Conservation (phyloP, 2,888 invertebrate species). For the Platerodrilus igneus region DNA sequence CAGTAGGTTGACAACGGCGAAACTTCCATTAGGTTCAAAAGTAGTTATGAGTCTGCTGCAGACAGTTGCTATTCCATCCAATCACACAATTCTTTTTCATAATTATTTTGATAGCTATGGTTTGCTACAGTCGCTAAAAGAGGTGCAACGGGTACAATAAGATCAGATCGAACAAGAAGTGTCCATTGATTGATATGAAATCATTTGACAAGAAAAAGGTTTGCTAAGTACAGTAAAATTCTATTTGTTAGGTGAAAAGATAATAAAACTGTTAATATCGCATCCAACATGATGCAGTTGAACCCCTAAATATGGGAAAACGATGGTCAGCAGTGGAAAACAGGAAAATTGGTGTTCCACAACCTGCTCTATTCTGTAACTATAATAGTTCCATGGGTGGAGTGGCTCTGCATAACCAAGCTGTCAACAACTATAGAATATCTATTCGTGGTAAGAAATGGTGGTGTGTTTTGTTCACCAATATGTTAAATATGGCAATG, state of each 20-base stretch:
- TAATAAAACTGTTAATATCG: no score
- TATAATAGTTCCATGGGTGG: no score
- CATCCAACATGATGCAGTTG: no score
- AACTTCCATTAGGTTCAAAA: slow-evolving; percentile 1
- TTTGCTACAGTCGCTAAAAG: slow-evolving; percentile 5
- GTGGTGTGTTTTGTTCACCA: slow-evolving; percentile 23
- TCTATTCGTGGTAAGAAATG: slow-evolving; percentile 29
- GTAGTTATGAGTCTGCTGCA: slow-evolving; percentile 2
- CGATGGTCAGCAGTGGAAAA: no score
- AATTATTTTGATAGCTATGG: no score
- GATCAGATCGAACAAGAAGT: slow-evolving; percentile 5
- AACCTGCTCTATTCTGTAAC: no score
- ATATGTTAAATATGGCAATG: slow-evolving; percentile 10
- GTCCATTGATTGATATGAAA: slow-evolving; percentile 3
- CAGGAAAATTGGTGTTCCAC: no score
- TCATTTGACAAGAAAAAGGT: not conserved
- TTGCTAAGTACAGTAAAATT: no score
- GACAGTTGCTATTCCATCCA: slow-evolving; percentile 3
- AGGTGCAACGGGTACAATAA: slow-evolving; percentile 7
- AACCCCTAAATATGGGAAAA: no score
- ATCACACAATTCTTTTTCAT: slow-evolving; percentile 6
- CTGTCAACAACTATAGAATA: slow-evolving; percentile 28
- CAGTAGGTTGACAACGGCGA: not conserved
- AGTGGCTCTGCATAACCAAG: slow-evolving; percentile 31
- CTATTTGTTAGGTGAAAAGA: no score